Evolutionary conservation across 2,113 vertebrate genomes (phyloP).

Genomic region (Circaetus gallicus): DNA sequence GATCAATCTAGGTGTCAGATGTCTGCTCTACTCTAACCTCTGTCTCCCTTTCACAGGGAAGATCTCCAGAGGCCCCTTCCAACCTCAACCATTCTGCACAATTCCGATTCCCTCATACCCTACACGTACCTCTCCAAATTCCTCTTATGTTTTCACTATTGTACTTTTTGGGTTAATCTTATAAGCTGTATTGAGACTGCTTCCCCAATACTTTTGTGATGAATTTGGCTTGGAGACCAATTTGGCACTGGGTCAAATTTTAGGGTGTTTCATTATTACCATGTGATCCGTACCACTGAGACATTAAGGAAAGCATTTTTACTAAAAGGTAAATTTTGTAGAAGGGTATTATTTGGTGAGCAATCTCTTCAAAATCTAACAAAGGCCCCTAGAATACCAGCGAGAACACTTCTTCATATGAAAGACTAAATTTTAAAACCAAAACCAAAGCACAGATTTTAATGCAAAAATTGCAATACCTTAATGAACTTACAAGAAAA

Average conservation of each 20-base stretch:
- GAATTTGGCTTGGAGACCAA: not conserved
- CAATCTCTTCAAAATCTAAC: not conserved
- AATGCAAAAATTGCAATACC: not conserved
- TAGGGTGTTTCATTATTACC: not conserved
- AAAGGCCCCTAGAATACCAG: not conserved
- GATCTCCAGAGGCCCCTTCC: not conserved
- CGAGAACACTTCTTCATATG: not conserved
- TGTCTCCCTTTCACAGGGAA: too few relatives aligned
- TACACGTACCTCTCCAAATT: not conserved
- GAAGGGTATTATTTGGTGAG: not conserved
- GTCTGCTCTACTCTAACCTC: not conserved
- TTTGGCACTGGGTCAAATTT: not conserved
- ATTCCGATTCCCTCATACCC: not conserved
- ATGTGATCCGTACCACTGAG: fast-evolving
- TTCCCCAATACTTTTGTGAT: not conserved
- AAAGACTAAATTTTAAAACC: not conserved
- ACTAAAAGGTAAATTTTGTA: not conserved
- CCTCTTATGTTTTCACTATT: not conserved
- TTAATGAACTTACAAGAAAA: not conserved
- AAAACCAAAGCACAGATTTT: not conserved
- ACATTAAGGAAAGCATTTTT: not conserved
- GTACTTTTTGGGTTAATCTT: not conserved
- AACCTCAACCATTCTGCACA: too few relatives aligned
- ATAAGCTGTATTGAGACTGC: not conserved
- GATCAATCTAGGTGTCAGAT: not conserved